Percentiles rank a stretch among this genome's conserved stretches.
Evolutionary conservation across 2,113 vertebrate species (phyloP).

Genomic region (Capreolus pygargus): DNA sequence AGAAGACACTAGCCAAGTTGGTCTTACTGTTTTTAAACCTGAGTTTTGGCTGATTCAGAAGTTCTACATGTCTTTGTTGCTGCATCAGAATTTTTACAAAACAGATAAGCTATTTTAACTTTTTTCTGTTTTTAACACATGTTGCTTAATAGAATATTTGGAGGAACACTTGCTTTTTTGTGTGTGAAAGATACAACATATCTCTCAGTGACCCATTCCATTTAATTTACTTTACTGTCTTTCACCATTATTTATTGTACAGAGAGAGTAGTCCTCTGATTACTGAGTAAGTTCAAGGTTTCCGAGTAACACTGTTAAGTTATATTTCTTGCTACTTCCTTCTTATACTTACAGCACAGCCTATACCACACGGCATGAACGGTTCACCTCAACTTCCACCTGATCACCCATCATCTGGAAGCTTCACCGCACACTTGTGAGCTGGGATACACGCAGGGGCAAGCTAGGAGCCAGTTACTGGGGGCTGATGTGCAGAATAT

Average conservation of each 20-base stretch:
- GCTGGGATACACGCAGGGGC: fast-evolving
- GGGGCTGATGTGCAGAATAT: background rate
- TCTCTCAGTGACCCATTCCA: background rate
- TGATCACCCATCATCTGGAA: background rate
- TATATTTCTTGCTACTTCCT: background rate
- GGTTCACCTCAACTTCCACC: background rate
- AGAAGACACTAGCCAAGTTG: background rate
- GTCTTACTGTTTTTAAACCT: background rate
- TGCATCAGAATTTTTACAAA: background rate
- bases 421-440: background rate
- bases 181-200: background rate
- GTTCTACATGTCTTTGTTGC: background rate
- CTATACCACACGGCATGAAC: background rate
- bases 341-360: background rate
- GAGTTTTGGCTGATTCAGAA: background rate
- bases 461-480: background rate
- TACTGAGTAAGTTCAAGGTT: background rate
- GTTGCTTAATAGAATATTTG: background rate
- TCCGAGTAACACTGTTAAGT: background rate
- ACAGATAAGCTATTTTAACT: background rate
- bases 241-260: background rate
- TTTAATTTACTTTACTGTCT: background rate
- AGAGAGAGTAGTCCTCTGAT: background rate
- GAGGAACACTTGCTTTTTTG: background rate
- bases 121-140: background rate